Percentiles rank a stretch among this genome's conserved stretches.
Conservation (phyloP, 2,113 vertebrate species). For the Pseudolaguvia tuberculata region DNA sequence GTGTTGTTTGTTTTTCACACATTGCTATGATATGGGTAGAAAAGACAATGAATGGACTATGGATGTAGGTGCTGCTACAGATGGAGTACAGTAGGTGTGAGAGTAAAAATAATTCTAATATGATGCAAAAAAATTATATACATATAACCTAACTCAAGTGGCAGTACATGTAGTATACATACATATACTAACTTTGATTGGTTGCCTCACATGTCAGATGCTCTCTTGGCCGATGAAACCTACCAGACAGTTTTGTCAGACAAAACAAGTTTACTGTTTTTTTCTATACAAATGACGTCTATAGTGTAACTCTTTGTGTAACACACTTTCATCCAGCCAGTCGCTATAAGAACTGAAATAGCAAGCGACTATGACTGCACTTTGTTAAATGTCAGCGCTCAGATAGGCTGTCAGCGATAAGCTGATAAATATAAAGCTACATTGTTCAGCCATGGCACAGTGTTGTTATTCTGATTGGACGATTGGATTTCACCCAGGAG, state of each 20-base stretch:
- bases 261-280: no score
- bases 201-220: no score
- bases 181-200: no score
- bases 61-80: not conserved
- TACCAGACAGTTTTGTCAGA: no score
- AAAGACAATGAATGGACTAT: conserved; percentile 1
- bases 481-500: conserved; percentile 41
- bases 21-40: not conserved
- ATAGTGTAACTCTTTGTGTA: not conserved
- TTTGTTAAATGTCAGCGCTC: conserved; percentile 44
- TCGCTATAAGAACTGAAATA: not conserved
- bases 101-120: not conserved
- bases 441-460: conserved; percentile 33
- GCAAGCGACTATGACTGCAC: conserved; percentile 9
- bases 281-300: not conserved
- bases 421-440: conserved; percentile 47
- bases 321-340: conserved; percentile 1
- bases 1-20: conserved; percentile 13
- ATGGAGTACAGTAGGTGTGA: conserved; percentile 1
- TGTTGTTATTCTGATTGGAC: conserved; percentile 35
- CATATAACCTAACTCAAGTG: no score
- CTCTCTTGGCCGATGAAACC: no score
- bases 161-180: no score
- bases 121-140: no score
- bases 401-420: conserved; percentile 34